Evolutionary conservation across 2,113 vertebrate genomes (phyloP).

Genomic region (Uria aalge): DNA sequence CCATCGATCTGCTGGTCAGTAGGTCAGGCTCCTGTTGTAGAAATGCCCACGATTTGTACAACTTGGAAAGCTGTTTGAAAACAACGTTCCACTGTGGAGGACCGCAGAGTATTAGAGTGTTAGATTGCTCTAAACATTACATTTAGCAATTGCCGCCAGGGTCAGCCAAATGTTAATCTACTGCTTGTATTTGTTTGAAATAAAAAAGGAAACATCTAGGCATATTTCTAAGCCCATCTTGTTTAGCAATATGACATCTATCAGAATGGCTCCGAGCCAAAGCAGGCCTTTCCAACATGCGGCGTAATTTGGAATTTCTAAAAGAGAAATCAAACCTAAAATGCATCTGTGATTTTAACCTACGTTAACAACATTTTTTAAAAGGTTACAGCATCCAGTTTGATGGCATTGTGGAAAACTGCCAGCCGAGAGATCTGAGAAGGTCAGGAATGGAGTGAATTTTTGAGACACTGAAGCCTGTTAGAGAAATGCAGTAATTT

Average conservation of each 20-base stretch:
- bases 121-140: conserved; percentile 37
- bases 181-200: conserved; percentile 58
- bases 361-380: conserved; percentile 39
- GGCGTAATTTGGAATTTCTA: not conserved
- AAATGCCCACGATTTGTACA: not conserved
- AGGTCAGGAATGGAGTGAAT: not conserved
- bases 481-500: conserved; percentile 13
- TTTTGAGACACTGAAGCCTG: not conserved
- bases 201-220: conserved; percentile 38
- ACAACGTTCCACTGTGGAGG: not conserved
- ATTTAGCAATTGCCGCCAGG: conserved; percentile 35
- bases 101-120: not conserved
- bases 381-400: conserved; percentile 18
- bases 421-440: not conserved
- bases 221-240: conserved; percentile 45
- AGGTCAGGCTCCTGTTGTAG: not conserved
- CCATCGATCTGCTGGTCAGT: not conserved
- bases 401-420: not conserved
- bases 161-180: conserved; percentile 70
- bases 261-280: conserved; percentile 46
- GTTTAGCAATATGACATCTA: conserved; percentile 52
- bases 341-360: conserved; percentile 44
- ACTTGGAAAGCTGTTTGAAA: conserved; percentile 32
- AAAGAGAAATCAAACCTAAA: conserved; percentile 35
- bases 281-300: conserved; percentile 13